Conservation (phyloP, 2,113 vertebrate species). For the Rutilus rutilus region DNA sequence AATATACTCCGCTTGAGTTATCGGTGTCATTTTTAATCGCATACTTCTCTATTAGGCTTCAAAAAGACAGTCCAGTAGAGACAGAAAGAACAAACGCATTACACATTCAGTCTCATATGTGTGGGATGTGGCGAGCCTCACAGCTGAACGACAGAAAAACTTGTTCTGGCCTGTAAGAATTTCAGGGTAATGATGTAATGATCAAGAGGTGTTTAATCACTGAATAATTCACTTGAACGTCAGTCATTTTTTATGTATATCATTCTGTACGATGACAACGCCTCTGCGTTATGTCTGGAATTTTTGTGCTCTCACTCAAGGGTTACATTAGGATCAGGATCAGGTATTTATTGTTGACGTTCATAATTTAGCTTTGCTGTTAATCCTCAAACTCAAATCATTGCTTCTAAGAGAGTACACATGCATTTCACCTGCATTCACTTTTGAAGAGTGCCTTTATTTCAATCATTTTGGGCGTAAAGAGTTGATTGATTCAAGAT, state of each 20-base stretch:
- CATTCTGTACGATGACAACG: background rate
- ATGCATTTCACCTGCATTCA: constrained; percentile 33
- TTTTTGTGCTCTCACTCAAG: background rate
- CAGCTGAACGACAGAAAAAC: constrained; percentile 1
- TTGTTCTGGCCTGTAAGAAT: constrained; percentile 10
- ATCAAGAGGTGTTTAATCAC: constrained; percentile 4
- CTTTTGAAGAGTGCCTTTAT: constrained; percentile 37
- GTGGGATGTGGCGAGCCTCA: constrained; percentile 3
- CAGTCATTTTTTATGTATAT: background rate
- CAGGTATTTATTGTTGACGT: background rate
- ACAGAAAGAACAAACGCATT: background rate
- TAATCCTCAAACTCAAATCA: background rate
- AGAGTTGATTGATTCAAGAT: constrained; percentile 72
- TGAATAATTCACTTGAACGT: background rate
- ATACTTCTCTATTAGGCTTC: background rate
- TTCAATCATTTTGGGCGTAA: constrained; percentile 44
- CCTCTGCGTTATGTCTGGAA: background rate
- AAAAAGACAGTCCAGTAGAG: background rate
- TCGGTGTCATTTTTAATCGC: background rate
- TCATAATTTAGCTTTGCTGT: background rate
- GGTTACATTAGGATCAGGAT: background rate
- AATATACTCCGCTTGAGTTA: background rate
- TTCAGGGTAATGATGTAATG: constrained; percentile 22
- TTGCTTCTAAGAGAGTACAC: background rate
- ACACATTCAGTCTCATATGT: background rate